A percentile compares a stretch with the other conserved stretches of the same genome.
phyloP scores from a whole-genome alignment of 2,888 invertebrate genomes.

The Trachelus tabidus region DNA sequence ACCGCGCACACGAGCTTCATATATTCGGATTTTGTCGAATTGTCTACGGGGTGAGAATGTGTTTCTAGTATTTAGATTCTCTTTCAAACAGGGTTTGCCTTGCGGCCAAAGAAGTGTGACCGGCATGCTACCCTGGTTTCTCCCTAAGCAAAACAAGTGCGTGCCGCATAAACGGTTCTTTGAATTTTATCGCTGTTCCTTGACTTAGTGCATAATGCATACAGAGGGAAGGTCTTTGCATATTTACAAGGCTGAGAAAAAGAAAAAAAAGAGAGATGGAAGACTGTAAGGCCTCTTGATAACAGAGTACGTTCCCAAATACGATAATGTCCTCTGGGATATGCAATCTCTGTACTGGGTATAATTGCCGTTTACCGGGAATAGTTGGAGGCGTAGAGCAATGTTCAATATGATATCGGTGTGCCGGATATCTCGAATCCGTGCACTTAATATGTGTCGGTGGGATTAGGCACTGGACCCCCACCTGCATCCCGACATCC shows the following conservation, averaged over 20 bases:
- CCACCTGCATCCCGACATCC: neutral
- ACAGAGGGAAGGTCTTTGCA: neutral
- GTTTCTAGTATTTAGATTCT: neutral
- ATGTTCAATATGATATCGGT: conserved; percentile 18
- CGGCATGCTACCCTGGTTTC: neutral
- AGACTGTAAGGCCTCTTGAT: neutral
- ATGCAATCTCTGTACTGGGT: neutral
- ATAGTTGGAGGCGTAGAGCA: neutral
- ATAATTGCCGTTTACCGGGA: neutral
- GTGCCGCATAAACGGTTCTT: neutral
- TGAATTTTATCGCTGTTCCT: neutral
- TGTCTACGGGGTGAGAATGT: neutral
- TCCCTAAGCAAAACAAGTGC: neutral
- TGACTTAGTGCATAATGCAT: neutral
- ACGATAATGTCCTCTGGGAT: neutral
- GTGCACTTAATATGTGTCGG: conserved; percentile 59
- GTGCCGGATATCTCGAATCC: conserved; percentile 49
- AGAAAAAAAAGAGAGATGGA: neutral
- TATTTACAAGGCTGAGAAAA: neutral
- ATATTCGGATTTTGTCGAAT: neutral
- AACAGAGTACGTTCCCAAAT: neutral
- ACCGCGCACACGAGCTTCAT: neutral
- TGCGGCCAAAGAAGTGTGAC: neutral
- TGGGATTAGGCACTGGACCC: conserved; percentile 49
- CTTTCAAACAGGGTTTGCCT: neutral